Conservation (phyloP, 2,113 vertebrate species). For the Probosciger aterrimus region DNA sequence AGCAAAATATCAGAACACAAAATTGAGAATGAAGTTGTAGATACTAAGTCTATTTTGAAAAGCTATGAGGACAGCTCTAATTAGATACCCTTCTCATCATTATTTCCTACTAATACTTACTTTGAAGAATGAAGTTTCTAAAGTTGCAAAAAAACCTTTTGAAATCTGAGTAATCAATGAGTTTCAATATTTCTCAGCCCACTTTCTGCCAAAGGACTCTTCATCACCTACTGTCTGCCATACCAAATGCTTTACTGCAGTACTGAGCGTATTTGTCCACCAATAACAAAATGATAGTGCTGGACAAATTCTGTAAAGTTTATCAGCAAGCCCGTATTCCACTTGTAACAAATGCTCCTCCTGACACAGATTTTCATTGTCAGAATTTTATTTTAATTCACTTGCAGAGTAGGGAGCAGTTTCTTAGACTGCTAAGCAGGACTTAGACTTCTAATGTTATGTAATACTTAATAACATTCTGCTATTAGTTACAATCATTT, state of each 20-base stretch:
- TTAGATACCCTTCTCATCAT: not conserved
- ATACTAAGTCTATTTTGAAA: not conserved
- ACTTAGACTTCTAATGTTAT: not conserved
- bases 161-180: not conserved
- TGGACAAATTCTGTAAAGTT: not conserved
- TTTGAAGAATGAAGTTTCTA: not conserved
- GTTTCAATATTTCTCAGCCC: not conserved
- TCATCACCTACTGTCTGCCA: not conserved
- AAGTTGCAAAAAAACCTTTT: not conserved
- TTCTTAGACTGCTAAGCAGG: not conserved
- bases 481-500: not conserved
- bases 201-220: not conserved
- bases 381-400: not conserved
- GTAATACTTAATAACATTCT: not conserved
- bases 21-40: not conserved
- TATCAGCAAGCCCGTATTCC: not conserved
- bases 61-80: not conserved
- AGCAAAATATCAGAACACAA: not conserved
- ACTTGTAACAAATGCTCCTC: not conserved
- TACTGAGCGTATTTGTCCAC: not conserved
- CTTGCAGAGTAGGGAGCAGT: fast-evolving
- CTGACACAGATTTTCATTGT: not conserved
- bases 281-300: not conserved
- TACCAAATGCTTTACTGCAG: not conserved
- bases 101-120: not conserved